Evolutionary conservation across 1,140 invertebrate genomes (phyloP).

Genomic region (Zaprionus ghesquierei): DNA sequence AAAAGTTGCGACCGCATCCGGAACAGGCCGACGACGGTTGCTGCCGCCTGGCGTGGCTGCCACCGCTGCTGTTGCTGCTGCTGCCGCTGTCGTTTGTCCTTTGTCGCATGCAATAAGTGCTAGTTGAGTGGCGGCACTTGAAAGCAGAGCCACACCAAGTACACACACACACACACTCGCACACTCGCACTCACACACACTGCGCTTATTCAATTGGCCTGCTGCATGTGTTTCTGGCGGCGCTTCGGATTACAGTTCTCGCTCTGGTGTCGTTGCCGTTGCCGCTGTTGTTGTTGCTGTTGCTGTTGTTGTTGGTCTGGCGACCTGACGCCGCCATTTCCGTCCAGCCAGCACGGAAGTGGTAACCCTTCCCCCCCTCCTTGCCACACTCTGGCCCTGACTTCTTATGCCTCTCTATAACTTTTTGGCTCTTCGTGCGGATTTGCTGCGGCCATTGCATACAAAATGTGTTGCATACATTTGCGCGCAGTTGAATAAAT

Average conservation of each 20-base stretch:
- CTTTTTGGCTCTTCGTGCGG: constrained; percentile 53
- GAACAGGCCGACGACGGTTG: constrained; percentile 52
- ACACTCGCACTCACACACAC: constrained; percentile 5
- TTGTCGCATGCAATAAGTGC: constrained; percentile 79
- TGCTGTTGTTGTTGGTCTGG: constrained; percentile 63
- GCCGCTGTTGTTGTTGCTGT: constrained; percentile 57
- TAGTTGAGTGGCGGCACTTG: constrained; percentile 78
- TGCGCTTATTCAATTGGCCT: constrained; percentile 51
- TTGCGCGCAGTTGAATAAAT: constrained; percentile 42
- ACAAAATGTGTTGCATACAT: constrained; percentile 80
- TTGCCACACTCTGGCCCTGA: too few species aligned
- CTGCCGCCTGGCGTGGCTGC: background rate
- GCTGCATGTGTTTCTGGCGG: constrained; percentile 69
- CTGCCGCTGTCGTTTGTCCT: constrained; percentile 68
- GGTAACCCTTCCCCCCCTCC: constrained; percentile 32
- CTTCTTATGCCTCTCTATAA: background rate
- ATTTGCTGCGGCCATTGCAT: constrained; percentile 75
- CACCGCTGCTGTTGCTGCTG: background rate
- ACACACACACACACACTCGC: constrained; percentile 60
- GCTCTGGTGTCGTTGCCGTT: constrained; percentile 69
- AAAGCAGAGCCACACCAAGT: constrained; percentile 72
- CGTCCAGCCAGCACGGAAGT: constrained; percentile 70
- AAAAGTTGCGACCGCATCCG: constrained; percentile 77
- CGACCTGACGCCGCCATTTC: constrained; percentile 77
- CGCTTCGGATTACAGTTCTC: constrained; percentile 75